phyloP scores from a whole-genome alignment of 1,140 invertebrate genomes.

The Neotoxoptera formosana region DNA sequence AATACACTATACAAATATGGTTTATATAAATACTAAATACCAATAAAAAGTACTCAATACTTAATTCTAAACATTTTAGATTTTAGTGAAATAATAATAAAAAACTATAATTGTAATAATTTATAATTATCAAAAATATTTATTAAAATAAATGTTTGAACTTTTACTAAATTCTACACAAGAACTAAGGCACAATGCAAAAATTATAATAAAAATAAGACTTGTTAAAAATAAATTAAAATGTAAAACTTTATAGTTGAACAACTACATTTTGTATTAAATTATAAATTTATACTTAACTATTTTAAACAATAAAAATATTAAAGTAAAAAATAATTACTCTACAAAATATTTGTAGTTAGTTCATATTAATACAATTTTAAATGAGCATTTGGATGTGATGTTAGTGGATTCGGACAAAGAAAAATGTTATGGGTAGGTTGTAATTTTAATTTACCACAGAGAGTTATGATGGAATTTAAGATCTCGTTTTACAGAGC shows the following conservation, averaged over 20 bases:
- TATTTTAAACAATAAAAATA: not conserved
- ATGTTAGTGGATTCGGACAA: not conserved
- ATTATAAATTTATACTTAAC: not conserved
- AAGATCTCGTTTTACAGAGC: conserved; percentile 30
- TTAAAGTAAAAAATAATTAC: too few relatives aligned
- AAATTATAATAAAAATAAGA: not conserved
- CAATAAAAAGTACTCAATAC: not conserved
- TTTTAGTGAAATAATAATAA: not conserved
- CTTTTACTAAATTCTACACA: not conserved
- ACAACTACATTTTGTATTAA: not conserved
- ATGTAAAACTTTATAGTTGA: not conserved
- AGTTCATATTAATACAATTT: not conserved
- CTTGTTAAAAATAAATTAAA: not conserved
- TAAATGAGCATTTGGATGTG: not conserved
- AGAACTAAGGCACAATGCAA: not conserved
- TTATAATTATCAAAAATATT: not conserved
- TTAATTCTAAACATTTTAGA: not conserved
- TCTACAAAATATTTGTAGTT: too few relatives aligned
- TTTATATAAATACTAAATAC: not conserved
- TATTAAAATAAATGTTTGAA: not conserved
- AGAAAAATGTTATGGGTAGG: not conserved
- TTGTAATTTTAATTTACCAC: not conserved
- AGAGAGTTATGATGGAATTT: conserved; percentile 39
- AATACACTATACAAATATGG: not conserved
- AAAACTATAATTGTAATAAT: not conserved